Evolutionary conservation across 2,888 invertebrate species (phyloP).

Genomic region (Antheraea yamamai): DNA sequence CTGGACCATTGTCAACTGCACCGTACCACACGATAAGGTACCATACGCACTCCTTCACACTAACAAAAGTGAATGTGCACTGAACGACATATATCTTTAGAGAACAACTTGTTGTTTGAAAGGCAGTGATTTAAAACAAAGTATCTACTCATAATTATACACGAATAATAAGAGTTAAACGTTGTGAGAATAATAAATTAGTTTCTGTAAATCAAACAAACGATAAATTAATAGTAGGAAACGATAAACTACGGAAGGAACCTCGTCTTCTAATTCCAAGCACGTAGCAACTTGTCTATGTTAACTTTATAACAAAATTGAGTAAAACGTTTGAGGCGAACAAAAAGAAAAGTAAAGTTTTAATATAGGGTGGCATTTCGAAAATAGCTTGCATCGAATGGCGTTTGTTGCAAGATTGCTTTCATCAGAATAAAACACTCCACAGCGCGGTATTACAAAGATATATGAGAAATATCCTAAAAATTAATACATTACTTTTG

Average conservation of each 20-base stretch:
- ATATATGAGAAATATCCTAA: background rate
- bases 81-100: slow-evolving; percentile 25
- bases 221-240: slow-evolving; percentile 36
- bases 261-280: slow-evolving; percentile 40
- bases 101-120: slow-evolving; percentile 32
- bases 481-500: background rate
- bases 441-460: background rate
- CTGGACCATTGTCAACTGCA: slow-evolving; percentile 85
- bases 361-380: slow-evolving; percentile 35
- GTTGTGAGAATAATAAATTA: slow-evolving; percentile 27
- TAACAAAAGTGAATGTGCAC: slow-evolving; percentile 43
- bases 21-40: slow-evolving; percentile 83
- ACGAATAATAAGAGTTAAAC: slow-evolving; percentile 9
- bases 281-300: slow-evolving; percentile 40
- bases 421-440: background rate
- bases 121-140: slow-evolving; percentile 29
- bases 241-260: slow-evolving; percentile 41
- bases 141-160: slow-evolving; percentile 9
- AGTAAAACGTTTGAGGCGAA: slow-evolving; percentile 37
- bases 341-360: slow-evolving; percentile 32
- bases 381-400: slow-evolving; percentile 38
- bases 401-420: slow-evolving; percentile 10
- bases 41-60: slow-evolving; percentile 40
- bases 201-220: slow-evolving; percentile 36
- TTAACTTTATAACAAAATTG: slow-evolving; percentile 33